phyloP scores from a whole-genome alignment of 2,797 vertebrate species.

The Vultur gryphus region DNA sequence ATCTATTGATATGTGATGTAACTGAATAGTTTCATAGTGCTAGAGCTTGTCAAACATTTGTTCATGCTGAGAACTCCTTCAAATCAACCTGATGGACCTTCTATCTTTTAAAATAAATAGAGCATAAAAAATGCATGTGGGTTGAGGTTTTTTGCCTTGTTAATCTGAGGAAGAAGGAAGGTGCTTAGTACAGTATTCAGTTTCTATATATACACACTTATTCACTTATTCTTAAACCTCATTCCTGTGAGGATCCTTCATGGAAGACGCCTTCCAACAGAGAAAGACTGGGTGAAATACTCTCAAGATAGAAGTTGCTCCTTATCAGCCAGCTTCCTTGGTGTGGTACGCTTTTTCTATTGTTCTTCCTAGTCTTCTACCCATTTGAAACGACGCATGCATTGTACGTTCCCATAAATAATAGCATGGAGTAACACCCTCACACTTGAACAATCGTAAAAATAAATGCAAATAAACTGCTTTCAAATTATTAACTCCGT shows the following conservation, averaged over 20 bases:
- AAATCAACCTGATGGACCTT: neutral
- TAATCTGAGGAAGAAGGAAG: neutral
- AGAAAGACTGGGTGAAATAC: neutral
- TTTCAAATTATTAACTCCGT: neutral
- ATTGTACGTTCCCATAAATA: neutral
- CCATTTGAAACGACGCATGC: neutral
- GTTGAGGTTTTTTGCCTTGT: neutral
- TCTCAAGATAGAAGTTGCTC: neutral
- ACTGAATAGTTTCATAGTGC: neutral
- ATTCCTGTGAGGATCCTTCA: neutral
- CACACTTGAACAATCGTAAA: neutral
- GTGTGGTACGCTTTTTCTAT: fast-evolving
- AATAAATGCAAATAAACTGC: neutral
- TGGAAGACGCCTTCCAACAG: neutral
- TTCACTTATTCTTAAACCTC: neutral
- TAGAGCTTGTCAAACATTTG: neutral
- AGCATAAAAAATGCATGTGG: neutral
- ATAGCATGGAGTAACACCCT: neutral
- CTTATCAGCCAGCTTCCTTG: neutral
- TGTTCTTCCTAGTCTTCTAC: neutral
- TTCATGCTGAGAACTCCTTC: neutral
- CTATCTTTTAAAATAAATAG: slow-evolving; percentile 1
- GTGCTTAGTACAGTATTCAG: neutral
- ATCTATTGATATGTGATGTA: neutral
- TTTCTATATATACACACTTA: neutral